phyloP scores from a whole-genome alignment of 2,888 invertebrate species.

The Yponomeuta cagnagella region DNA sequence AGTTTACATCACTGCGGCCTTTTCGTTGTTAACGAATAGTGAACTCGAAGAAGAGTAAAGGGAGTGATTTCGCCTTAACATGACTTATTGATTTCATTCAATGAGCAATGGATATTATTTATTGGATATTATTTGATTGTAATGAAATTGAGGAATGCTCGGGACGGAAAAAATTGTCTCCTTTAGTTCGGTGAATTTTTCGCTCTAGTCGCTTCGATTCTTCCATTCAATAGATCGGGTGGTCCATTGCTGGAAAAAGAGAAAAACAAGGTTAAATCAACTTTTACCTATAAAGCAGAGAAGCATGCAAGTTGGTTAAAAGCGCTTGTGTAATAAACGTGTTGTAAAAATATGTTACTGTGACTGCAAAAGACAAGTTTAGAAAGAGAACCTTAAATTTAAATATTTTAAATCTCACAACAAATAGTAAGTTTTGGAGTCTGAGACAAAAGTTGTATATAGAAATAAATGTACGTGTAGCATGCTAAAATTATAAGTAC shows the following conservation, averaged over 20 bases:
- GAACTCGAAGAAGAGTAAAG: too few relatives aligned
- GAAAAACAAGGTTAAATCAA: constrained; percentile 14
- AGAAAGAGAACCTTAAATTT: not conserved
- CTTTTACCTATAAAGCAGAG: not conserved
- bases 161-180: not conserved
- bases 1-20: too few relatives aligned
- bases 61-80: too few relatives aligned
- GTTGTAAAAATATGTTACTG: not conserved
- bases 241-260: constrained; percentile 16
- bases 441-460: constrained; percentile 31
- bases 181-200: not conserved
- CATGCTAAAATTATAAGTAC: constrained; percentile 43
- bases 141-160: constrained; percentile 14
- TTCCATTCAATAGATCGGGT: constrained; percentile 1
- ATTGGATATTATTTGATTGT: not conserved
- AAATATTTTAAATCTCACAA: constrained; percentile 58
- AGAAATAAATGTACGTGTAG: constrained; percentile 23
- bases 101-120: too few relatives aligned
- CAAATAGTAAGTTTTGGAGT: constrained; percentile 51
- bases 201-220: constrained; percentile 6
- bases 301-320: constrained; percentile 1
- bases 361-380: not conserved
- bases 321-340: not conserved
- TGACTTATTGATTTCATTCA: too few relatives aligned
- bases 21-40: too few relatives aligned